Base-by-base conservation (phyloP, 2,888 invertebrate genomes). In the Elmis aenea region DNA sequence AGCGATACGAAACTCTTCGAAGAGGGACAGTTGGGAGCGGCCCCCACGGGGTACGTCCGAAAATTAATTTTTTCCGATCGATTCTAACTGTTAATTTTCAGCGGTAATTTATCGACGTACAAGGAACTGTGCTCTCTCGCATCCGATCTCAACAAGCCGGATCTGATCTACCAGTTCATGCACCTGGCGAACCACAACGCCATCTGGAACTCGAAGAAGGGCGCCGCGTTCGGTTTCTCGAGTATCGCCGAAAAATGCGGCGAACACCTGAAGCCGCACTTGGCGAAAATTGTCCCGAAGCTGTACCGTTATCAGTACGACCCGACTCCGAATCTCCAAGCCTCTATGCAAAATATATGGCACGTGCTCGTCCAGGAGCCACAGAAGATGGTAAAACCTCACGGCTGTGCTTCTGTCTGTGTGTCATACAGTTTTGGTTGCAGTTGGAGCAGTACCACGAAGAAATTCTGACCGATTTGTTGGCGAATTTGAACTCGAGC, bases 281-380 rank as follows among this genome's bases (percentile, higher is more conserved):
- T 94, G 48, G 83, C 88, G 0, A 81, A 81, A 61, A 91, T 95
- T 38, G 82, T 93, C 26, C 93, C 94, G 8, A 83, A 89, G 30
- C 72, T 94, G 13, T 93, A 85, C 68, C 83, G 92, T 59, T 93
- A 85, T 68, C 86, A 92, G 61, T 95, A 89, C 67, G 94, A 96
- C 68, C 94, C 95, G 6, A 90, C 89, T 42, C 86, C 89, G 16
- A 85, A 85, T 59, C 86, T 94, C 50, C 93, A 94, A 66, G 81
- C 85, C 61, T 90, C 92, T 9, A 95, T 96, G 93, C 78, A 84
- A 30, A 85, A 86, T 56, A 95, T 96, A 57, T 96, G 95, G 95
- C 83, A 85, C 48, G 85, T 88, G 8, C 75, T 96, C 28, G 92
- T 95, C 5, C 77, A 79, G 9, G 89, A 90, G 57, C 85, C 87